Conservation (phyloP, 2,113 vertebrate genomes). For the Erythrocercus mccallii region DNA sequence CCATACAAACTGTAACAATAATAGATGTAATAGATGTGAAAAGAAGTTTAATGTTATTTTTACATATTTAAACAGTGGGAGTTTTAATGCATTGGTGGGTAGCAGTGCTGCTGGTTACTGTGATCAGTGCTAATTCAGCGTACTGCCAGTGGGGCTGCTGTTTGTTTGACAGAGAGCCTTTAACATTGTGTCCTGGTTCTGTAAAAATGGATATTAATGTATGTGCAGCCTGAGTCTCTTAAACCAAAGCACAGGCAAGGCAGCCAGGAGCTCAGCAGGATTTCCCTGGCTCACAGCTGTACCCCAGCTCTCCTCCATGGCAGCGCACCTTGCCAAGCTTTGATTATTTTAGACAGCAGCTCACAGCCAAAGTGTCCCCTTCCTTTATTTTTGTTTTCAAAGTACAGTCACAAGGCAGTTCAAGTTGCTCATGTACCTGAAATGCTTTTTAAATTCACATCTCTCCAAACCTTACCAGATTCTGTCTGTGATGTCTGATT, state of each 20-base stretch:
- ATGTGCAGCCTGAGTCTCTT: too few species aligned
- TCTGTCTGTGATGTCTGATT: background rate
- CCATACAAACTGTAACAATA: background rate
- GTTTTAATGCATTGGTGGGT: background rate
- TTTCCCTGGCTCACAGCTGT: background rate
- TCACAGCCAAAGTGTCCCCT: background rate
- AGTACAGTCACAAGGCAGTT: background rate
- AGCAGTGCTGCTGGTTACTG: background rate
- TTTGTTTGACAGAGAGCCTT: background rate
- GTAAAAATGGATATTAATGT: background rate
- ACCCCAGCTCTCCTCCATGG: background rate
- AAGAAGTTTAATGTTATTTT: background rate
- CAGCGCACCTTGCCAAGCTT: background rate
- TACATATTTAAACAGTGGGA: background rate
- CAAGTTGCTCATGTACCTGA: background rate
- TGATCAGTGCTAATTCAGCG: background rate
- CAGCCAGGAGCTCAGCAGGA: background rate
- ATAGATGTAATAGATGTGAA: background rate
- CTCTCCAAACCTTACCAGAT: background rate
- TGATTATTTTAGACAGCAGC: background rate
- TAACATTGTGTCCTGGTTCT: background rate
- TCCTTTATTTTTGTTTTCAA: background rate
- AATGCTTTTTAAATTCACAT: background rate
- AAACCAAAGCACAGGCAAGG: background rate
- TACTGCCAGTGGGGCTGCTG: accelerated